Evolutionary conservation across 2,888 invertebrate species (phyloP), one percentile per base, ranked within the genome.

Genomic region (Apodemia mormo): DNA sequence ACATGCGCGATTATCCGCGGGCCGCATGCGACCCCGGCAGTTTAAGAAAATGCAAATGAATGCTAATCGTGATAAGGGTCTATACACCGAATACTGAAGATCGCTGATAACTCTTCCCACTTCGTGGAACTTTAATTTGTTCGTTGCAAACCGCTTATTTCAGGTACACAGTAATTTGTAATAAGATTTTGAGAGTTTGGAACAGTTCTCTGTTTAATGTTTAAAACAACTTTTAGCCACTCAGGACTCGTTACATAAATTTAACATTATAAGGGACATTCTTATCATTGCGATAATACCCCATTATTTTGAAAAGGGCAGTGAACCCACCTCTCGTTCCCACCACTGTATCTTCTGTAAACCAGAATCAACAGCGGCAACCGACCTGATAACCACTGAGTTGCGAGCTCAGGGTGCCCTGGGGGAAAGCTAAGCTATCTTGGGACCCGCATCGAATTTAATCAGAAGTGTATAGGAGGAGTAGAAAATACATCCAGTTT

Each of bases 1-100:
- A 68, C 70, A 68, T 67, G 73, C 69, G 70, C 69, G 72, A 68
- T 72, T 68, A 70, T 69, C 69, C 70, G 70, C 54, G 40, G 8
- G 22, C 64, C 67, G 69, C 68, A 68, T 30, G 71, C 70, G 58
- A 49, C 70, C 68, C 68, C 65, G 70, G 67, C 70, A 67, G 73
- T 74, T 78, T 72, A 76, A 83, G 81, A 79, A 82, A 81, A 84
- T 85, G 82, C 81, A 82, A 85, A 85, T 84, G 75, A 82, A 82
- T 82, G 82, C 71, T 79, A 84, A 84, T 82, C 73, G 72, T 70
- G 76, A 68, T 75, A 74, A 77, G 74, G 79, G 80, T 77, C 76
- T 77, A 76, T 77, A 76, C 73, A 22, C 64, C 64, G 10, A 33
- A 43, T 33, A 33, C 64, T 49, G 8, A 30, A 30, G 49, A 14